phyloP scores from a whole-genome alignment of 2,113 vertebrate genomes.

The Chinchilla lanigera region DNA sequence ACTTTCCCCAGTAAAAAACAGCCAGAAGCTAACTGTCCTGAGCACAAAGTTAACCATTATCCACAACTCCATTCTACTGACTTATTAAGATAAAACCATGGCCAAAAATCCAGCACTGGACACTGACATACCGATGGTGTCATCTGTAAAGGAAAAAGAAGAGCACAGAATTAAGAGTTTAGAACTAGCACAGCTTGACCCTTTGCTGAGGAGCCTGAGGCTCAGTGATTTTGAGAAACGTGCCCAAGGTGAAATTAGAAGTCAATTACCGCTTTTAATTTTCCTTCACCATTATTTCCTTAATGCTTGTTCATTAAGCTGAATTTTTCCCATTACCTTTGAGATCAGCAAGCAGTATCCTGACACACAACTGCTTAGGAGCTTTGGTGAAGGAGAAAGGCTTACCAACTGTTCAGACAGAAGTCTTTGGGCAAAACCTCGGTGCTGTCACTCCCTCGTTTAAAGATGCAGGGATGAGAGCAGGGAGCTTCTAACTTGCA shows the following conservation, averaged over 20 bases:
- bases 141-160: neutral
- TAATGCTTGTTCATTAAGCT: neutral
- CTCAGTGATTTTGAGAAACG: conserved; percentile 12
- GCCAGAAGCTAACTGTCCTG: conserved; percentile 34
- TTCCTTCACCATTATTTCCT: conserved; percentile 21
- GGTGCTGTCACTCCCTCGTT: neutral
- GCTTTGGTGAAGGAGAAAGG: neutral
- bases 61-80: conserved; percentile 52
- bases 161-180: neutral
- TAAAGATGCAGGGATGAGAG: neutral
- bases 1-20: conserved; percentile 17
- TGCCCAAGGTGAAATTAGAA: neutral
- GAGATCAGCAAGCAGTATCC: neutral
- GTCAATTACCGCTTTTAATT: neutral
- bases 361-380: conserved; percentile 10
- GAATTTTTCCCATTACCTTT: conserved; percentile 26
- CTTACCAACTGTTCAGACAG: neutral
- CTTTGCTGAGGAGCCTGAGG: neutral
- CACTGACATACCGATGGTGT: neutral
- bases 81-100: conserved; percentile 58
- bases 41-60: conserved; percentile 45
- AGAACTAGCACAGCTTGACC: conserved; percentile 42
- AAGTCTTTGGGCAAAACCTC: neutral
- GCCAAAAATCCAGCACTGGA: neutral
- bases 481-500: neutral